Evolutionary conservation across 2,888 invertebrate genomes (phyloP), one percentile per base, ranked within the genome.

Genomic region (Tiliacea citrago): DNA sequence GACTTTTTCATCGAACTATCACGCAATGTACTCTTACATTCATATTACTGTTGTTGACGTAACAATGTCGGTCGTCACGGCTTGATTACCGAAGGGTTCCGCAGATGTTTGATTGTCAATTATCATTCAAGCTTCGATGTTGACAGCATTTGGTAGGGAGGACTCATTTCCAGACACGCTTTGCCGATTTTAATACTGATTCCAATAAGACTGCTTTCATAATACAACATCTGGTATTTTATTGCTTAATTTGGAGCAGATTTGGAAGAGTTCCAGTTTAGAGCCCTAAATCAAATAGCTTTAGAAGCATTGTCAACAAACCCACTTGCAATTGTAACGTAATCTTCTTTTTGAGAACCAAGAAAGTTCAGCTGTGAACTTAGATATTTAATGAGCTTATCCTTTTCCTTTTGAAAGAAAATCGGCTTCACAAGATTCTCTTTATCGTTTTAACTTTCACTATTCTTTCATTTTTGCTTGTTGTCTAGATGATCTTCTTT

Each of bases 11-110:
- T 29, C 29, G 35, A 63, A 57, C 49, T 49, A 60, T 47, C 71
- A 75, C 42, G 81, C 67, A 35, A 75, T 51, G 55, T 57, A 18
- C 63, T 70, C 62, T 47, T n/a, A 45, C 42, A 75, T 75, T 24
- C 39, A 24, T 58, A 29, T 39, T 51, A 35, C 16, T 57, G 35
- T n/a, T 51, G 21, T 21, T 55, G 2, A 63, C n/a, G 60, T 81
- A 18, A 76, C 75, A 75, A 75, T 79, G 29, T 6, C 35, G 16
- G 13, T 8, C 69, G 69, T 79, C 68, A 79, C 75, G 66, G 53
- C 18, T 60, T 62, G 39, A 42, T 68, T 42, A 5, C 21, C 29
- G 10, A 73, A 63, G 79, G 78, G 67, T 63, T 57, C 29, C 45
- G 51, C 9, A 24, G 13, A 62, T 39, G 73, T 10, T n/a, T 60